phyloP scores from a whole-genome alignment of 2,888 invertebrate species.

The Omphaloscelis lunosa region DNA sequence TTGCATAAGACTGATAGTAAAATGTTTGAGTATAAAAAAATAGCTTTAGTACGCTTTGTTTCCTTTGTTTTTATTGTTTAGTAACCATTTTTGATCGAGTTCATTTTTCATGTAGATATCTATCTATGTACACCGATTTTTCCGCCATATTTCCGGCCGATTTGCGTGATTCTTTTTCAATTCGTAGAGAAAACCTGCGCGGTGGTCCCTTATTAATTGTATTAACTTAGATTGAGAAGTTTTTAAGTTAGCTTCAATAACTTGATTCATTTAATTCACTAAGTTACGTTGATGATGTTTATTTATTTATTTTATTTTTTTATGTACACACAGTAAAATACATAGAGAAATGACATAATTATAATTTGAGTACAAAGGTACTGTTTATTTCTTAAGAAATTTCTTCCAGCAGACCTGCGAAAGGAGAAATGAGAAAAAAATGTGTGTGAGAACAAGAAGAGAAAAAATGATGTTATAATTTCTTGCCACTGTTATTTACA shows the following conservation, averaged over 20 bases:
- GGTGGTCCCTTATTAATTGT: too few species aligned
- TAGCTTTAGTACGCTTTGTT: background rate
- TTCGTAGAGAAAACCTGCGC: background rate
- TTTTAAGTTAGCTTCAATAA: background rate
- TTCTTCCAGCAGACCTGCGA: too few species aligned
- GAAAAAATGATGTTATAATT: background rate
- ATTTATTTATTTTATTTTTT: too few species aligned
- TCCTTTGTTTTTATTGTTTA: background rate
- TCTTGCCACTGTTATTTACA: background rate
- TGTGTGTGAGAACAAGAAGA: too few species aligned
- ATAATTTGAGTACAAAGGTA: too few species aligned
- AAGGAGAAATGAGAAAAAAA: too few species aligned
- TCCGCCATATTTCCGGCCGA: background rate
- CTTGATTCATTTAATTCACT: background rate
- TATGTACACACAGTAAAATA: too few species aligned
- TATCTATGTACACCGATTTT: background rate
- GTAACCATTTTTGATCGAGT: background rate
- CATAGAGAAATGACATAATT: too few species aligned
- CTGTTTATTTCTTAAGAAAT: too few species aligned
- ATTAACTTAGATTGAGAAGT: background rate
- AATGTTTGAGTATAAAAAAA: background rate
- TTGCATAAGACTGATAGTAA: conserved; percentile 37
- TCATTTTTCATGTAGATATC: too few species aligned
- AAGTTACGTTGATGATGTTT: background rate
- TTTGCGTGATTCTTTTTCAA: too few species aligned